phyloP scores from a whole-genome alignment of 2,888 invertebrate species.

The Acrobasis consociella region DNA sequence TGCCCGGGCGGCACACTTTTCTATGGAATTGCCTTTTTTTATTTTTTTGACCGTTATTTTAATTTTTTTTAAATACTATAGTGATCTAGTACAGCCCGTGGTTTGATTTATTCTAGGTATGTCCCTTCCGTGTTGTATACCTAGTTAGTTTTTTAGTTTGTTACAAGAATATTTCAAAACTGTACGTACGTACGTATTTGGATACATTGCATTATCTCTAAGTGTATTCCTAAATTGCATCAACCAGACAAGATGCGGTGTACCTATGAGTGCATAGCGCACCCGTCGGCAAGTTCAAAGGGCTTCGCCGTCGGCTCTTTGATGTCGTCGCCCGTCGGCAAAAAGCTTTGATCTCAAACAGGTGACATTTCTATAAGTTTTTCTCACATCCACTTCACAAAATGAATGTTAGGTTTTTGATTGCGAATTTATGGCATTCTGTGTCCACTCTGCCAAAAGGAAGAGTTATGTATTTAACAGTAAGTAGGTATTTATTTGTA shows the following conservation, averaged over 20 bases:
- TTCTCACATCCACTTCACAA: conserved; percentile 43
- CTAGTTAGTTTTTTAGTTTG: no score
- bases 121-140: no score
- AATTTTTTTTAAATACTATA: no score
- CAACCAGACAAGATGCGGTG: neutral
- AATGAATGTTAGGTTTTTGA: conserved; percentile 5
- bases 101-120: no score
- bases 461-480: no score
- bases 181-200: neutral
- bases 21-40: no score
- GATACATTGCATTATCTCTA: neutral
- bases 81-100: no score
- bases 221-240: neutral
- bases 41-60: no score
- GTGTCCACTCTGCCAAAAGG: no score
- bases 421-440: neutral
- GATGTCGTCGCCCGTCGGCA: conserved; percentile 64
- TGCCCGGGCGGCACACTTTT: no score
- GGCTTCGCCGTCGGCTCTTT: conserved; percentile 59
- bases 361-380: conserved; percentile 42
- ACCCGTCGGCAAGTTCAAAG: conserved; percentile 65
- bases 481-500: no score
- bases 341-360: conserved; percentile 45
- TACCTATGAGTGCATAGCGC: conserved; percentile 32
- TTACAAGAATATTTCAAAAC: no score